Base-by-base conservation (phyloP, 1,140 invertebrate species). In the Zaprionus capensis region DNA sequence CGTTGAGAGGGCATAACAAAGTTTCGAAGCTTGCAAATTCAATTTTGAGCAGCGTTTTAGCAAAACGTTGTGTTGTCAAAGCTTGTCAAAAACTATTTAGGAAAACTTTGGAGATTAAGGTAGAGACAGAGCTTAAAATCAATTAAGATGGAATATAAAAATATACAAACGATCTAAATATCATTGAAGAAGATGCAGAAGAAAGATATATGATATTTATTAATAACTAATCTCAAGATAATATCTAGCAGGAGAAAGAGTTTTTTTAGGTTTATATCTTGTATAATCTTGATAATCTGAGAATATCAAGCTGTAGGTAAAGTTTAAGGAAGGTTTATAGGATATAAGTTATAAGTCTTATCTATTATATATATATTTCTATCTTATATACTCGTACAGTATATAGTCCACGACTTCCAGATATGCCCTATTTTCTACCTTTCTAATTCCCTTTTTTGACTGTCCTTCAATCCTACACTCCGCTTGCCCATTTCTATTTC, bases 401-500 rank as follows among this genome's bases (percentile, higher is more conserved):
- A n/a, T 26, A 7, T 6, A 44, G 6, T n/a, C 5, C 28, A 28
- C 6, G 28, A 28, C 1, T 44, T 12, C 6, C 0, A 17, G 7
- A n/a, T 17, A 7, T 46, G 2, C 5, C n/a, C 2, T 46, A 17
- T 46, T 9, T 4, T n/a, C 31, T 22, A 41, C 11, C 14, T 26
- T 26, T 2, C 7, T 17, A 15, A 22, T 22, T 22, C 7, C 11
- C 38, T 7, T 2, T 34, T 4, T 26, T 6, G 46, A 51, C 22
- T 46, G 2, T 41, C 22, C 17, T n/a, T 64, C 15, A 58, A 15
- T 15, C 5, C 11, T 36, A 14, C 17, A 31, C 38, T 57, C 26
- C 7, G 26, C n/a, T 41, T 59, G 34, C 24, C 24, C 31, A 24
- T 66, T 62, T 66, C 62, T 78, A 36, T 67, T 67, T 74, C 46